A percentile compares a stretch with the other conserved stretches of the same genome.
These are phyloP conservation scores for Sebastes trivittatus DNA, from an alignment of 2,797 vertebrate species.

Conservation along the genomic window DNA sequence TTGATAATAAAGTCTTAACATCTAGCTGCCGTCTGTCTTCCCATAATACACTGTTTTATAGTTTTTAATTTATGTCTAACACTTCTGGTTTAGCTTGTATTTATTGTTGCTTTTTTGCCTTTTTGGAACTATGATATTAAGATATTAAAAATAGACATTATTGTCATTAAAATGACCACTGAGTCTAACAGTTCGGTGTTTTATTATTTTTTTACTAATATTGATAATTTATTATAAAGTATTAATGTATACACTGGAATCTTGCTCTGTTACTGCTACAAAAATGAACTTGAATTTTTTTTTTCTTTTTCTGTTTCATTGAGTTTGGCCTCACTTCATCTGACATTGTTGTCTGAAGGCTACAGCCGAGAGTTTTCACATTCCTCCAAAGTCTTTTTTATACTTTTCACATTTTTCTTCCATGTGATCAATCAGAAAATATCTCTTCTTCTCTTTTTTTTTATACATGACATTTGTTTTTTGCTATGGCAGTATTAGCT, in stretches of 20 bases:
- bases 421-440: not conserved
- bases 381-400: not conserved
- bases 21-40: not conserved
- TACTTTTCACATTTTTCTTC: conserved; percentile 23
- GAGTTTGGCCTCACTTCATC: not conserved
- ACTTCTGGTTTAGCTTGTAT: conserved; percentile 16
- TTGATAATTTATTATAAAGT: conserved; percentile 51
- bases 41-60: not conserved
- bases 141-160: not conserved
- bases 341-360: not conserved
- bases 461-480: not conserved
- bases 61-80: conserved; percentile 11
- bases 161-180: not conserved
- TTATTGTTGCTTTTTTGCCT: conserved; percentile 24
- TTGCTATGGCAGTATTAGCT: not conserved
- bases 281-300: not conserved
- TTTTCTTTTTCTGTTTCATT: not conserved
- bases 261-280: not conserved
- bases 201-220: not conserved
- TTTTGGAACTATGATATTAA: not conserved
- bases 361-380: not conserved
- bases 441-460: not conserved
- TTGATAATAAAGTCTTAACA: not conserved
- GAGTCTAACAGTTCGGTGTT: not conserved
- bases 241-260: conserved; percentile 3